A percentile compares a stretch with the other conserved stretches of the same genome.
Evolutionary conservation across 2,888 invertebrate species (phyloP).

Genomic region (Chloroclystis v-ata): DNA sequence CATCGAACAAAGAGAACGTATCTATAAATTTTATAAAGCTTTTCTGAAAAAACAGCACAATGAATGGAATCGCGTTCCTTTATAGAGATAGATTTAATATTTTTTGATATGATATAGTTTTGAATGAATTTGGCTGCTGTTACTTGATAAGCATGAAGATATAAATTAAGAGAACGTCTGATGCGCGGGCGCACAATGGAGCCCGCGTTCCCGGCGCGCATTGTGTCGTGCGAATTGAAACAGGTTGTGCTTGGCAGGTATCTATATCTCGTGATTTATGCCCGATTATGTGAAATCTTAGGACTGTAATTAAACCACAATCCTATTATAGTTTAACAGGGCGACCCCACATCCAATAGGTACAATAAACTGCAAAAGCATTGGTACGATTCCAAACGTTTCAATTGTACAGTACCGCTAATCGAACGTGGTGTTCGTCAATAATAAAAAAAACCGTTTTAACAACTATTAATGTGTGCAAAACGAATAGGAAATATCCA

Average conservation of each 20-base stretch:
- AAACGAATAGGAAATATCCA: conserved; percentile 45
- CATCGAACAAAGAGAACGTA: conserved; percentile 57
- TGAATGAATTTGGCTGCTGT: conserved; percentile 52
- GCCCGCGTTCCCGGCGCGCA: conserved; percentile 46
- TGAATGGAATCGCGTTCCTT: conserved; percentile 62
- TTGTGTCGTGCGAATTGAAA: conserved; percentile 72
- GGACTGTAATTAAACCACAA: conserved; percentile 70
- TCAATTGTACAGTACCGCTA: conserved; percentile 51
- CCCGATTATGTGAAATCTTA: conserved; percentile 68
- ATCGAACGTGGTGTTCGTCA: conserved; percentile 44
- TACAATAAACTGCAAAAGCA: conserved; percentile 38
- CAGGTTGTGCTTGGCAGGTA: conserved; percentile 75
- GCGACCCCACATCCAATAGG: conserved; percentile 28
- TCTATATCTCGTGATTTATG: conserved; percentile 72
- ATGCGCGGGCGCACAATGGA: conserved; percentile 55
- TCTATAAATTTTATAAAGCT: conserved; percentile 62
- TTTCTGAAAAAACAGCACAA: conserved; percentile 55
- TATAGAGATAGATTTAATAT: conserved; percentile 53
- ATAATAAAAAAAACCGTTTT: conserved; percentile 49
- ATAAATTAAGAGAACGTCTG: conserved; percentile 68
- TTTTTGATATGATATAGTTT: conserved; percentile 51
- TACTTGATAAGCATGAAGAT: conserved; percentile 70
- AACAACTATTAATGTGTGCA: conserved; percentile 44
- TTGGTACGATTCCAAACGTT: background rate
- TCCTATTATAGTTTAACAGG: conserved; percentile 67